A percentile compares a stretch with the other conserved stretches of the same genome.
These are phyloP conservation scores for Pandemis heparana DNA, from an alignment of 2,888 invertebrate species.

Conservation along the genomic window DNA sequence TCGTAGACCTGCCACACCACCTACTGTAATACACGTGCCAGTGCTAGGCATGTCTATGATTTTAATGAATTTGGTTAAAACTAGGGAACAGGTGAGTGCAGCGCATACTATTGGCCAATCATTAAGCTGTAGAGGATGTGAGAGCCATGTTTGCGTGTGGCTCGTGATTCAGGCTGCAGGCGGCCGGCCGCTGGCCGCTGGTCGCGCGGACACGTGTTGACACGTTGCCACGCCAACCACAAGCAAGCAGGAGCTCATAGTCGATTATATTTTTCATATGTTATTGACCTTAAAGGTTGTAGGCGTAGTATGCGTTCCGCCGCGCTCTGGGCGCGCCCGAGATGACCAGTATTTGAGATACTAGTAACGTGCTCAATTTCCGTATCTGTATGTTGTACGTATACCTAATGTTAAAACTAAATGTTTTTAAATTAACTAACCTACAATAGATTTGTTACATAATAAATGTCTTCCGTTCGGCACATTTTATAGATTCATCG, in stretches of 20 bases:
- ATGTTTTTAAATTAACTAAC: constrained; percentile 74
- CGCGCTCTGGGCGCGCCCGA: constrained; percentile 23
- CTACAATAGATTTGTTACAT: constrained; percentile 96
- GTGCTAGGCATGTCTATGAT: constrained; percentile 55
- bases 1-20: constrained; percentile 55
- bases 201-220: not conserved
- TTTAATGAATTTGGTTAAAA: constrained; percentile 54
- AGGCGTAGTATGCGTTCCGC: constrained; percentile 38
- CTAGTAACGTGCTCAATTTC: constrained; percentile 82
- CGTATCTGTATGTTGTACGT: constrained; percentile 80
- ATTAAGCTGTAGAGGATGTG: constrained; percentile 39
- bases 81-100: constrained; percentile 57
- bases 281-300: constrained; percentile 33
- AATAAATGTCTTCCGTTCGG: constrained; percentile 88
- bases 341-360: constrained; percentile 74
- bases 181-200: not conserved
- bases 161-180: constrained; percentile 3
- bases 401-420: constrained; percentile 73
- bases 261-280: constrained; percentile 41
- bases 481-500: constrained; percentile 80
- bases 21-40: constrained; percentile 45
- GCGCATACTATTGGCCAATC: constrained; percentile 57
- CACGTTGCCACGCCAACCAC: constrained; percentile 1
- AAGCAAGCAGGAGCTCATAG: constrained; percentile 25
- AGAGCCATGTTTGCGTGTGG: constrained; percentile 28